These are phyloP conservation scores for Elephantulus edwardii DNA, from an alignment of 2,113 vertebrate genomes.

Conservation along the genomic window DNA sequence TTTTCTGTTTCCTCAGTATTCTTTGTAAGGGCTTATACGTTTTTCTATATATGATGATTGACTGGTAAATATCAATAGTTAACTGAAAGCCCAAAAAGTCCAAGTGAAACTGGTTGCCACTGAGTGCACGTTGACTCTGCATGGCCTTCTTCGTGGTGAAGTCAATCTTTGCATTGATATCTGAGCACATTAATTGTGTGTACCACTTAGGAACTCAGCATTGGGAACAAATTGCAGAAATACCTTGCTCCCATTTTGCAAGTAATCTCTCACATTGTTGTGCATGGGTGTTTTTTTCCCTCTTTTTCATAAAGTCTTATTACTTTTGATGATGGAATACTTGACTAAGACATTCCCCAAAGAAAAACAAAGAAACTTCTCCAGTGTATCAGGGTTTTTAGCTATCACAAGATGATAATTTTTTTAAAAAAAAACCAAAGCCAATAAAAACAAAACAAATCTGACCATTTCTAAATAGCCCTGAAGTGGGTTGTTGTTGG, in stretches of 20 bases:
- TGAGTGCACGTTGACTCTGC: neutral
- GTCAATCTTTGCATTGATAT: too few relatives aligned
- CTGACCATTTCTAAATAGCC: neutral
- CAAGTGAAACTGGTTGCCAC: neutral
- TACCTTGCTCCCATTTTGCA: neutral
- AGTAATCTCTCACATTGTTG: conserved; percentile 2
- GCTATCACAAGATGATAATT: too few relatives aligned
- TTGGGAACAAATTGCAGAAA: neutral
- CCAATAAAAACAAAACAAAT: conserved; percentile 9
- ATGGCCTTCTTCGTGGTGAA: neutral
- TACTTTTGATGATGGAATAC: conserved; percentile 1
- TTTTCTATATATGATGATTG: conserved; percentile 17
- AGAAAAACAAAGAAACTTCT: conserved; percentile 36
- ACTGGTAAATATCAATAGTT: conserved; percentile 14
- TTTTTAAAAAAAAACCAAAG: neutral
- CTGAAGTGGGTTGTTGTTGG: neutral
- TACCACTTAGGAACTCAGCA: neutral
- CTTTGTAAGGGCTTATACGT: neutral
- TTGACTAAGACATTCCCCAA: conserved; percentile 4
- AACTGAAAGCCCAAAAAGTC: neutral
- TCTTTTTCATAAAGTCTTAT: neutral
- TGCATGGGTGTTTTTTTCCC: neutral
- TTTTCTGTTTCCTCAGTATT: conserved; percentile 35
- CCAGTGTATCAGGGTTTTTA: neutral
- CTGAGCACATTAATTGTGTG: neutral